Conservation (phyloP, 2,113 vertebrate genomes). For the Prunella himalayana region DNA sequence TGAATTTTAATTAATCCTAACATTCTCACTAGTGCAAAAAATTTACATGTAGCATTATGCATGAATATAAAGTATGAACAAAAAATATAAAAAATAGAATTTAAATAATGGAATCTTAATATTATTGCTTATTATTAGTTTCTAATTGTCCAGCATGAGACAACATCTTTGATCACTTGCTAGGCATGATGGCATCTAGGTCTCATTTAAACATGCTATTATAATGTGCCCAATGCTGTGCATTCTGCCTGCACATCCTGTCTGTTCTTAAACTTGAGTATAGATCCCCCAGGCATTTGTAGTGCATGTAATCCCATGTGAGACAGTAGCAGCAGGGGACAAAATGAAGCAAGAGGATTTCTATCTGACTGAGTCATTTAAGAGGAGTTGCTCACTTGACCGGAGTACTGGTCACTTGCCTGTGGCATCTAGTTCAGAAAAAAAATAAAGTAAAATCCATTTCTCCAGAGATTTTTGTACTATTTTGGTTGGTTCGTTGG, state of each 20-base stretch:
- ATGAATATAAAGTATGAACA: background rate
- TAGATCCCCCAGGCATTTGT: background rate
- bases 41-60: accelerated
- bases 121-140: background rate
- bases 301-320: background rate
- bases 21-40: background rate
- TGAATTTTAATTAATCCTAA: background rate
- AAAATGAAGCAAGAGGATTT: background rate
- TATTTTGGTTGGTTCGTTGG: background rate
- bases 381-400: constrained; percentile 1
- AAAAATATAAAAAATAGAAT: background rate
- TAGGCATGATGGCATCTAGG: background rate
- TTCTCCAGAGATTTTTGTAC: background rate
- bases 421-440: background rate
- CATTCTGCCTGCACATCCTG: background rate
- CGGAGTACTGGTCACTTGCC: background rate
- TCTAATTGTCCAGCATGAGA: background rate
- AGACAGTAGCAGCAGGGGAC: background rate
- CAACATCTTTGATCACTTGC: background rate
- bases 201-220: background rate
- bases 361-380: background rate
- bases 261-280: constrained; percentile 12
- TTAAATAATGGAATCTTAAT: background rate
- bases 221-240: background rate
- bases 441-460: background rate